Conservation (phyloP, 2,113 vertebrate species). For the Xiphorhynchus elegans region DNA sequence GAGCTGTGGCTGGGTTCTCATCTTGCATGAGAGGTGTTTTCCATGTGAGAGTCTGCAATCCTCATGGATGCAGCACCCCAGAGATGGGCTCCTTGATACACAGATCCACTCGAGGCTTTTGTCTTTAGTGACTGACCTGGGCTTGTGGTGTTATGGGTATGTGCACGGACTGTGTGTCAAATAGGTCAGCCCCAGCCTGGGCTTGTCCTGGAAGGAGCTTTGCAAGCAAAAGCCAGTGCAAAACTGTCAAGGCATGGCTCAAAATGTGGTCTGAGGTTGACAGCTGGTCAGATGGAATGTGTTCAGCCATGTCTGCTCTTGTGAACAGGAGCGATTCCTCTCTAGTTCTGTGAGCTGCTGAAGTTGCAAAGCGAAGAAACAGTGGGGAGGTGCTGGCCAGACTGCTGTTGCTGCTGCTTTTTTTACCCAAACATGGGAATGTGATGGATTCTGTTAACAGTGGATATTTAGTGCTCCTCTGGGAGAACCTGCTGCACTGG, state of each 20-base stretch:
- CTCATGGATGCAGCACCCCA: neutral
- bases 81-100: neutral
- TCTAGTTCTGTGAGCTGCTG: neutral
- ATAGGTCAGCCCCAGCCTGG: neutral
- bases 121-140: neutral
- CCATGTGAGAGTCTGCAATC: rapidly evolving
- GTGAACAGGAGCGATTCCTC: neutral
- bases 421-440: neutral
- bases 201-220: neutral
- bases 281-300: neutral
- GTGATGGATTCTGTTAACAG: neutral
- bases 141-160: neutral
- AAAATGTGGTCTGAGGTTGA: neutral
- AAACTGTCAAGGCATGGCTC: neutral
- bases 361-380: neutral
- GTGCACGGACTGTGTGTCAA: rapidly evolving
- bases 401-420: neutral
- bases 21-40: neutral
- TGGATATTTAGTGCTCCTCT: neutral
- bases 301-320: neutral
- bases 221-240: neutral
- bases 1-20: neutral
- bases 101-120: rapidly evolving
- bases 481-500: neutral
- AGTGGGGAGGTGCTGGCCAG: neutral